These are phyloP conservation scores for Cardinalis cardinalis DNA, from an alignment of 2,113 vertebrate species.

Conservation along the genomic window DNA sequence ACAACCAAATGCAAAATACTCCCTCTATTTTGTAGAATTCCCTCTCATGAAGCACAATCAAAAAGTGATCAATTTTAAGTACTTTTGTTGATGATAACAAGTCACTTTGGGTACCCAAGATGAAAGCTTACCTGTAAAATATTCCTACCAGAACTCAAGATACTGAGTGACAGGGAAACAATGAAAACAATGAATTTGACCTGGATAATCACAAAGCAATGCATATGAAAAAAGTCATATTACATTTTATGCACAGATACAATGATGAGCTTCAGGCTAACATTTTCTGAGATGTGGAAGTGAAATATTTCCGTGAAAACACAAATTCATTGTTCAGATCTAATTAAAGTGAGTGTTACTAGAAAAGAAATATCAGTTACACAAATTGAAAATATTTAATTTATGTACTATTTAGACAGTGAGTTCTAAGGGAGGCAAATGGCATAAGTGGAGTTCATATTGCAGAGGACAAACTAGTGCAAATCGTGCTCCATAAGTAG, in stretches of 20 bases:
- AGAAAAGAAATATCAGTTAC: neutral
- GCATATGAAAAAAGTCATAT: neutral
- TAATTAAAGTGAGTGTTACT: neutral
- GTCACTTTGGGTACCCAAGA: neutral
- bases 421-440: neutral
- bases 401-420: neutral
- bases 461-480: neutral
- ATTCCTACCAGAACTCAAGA: neutral
- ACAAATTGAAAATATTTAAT: neutral
- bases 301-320: neutral
- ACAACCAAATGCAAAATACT: neutral
- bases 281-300: neutral
- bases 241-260: neutral
- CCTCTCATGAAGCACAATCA: neutral
- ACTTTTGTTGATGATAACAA: neutral
- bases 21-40: too few species aligned
- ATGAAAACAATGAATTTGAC: neutral
- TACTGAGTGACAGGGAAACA: neutral
- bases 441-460: neutral
- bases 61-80: neutral
- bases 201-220: neutral
- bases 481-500: neutral
- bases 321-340: neutral
- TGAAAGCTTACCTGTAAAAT: neutral
- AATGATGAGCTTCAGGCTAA: neutral